Evolutionary conservation across 2,113 vertebrate genomes (phyloP).

Genomic region (Hippopotamus amphibius): DNA sequence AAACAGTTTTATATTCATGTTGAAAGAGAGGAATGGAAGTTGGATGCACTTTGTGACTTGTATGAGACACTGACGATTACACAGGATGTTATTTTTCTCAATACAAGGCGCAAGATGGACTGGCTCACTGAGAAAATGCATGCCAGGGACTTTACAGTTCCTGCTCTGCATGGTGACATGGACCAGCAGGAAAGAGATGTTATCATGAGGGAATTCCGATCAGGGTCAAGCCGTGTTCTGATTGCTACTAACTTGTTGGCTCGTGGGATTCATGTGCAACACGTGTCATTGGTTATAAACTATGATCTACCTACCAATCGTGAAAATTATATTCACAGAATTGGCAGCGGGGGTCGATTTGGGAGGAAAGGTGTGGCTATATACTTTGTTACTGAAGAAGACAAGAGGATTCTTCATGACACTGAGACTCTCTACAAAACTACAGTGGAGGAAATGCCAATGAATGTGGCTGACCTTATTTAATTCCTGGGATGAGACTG

Average conservation of each 20-base stretch:
- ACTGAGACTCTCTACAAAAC: no score
- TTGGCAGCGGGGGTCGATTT: no score
- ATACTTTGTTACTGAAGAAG: no score
- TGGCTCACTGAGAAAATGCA: constrained; percentile 99
- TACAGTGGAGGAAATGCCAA: no score
- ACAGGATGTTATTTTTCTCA: constrained; percentile 99
- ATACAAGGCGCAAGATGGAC: constrained; percentile 99
- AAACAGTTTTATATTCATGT: constrained; percentile 99
- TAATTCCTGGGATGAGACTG: constrained; percentile 83
- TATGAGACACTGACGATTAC: constrained; percentile 84
- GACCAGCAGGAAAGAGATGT: constrained; percentile 99
- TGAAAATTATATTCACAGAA: no score
- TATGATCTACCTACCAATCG: no score
- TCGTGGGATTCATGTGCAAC: no score
- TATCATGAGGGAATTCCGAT: constrained; percentile 98
- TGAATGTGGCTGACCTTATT: no score
- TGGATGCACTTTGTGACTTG: constrained; percentile 98
- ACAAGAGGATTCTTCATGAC: no score
- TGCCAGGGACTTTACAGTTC: constrained; percentile 72
- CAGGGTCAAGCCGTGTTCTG: constrained; percentile 96
- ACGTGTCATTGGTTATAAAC: no score
- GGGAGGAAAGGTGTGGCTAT: no score
- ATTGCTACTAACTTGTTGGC: constrained; percentile 99
- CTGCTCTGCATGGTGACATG: constrained; percentile 98
- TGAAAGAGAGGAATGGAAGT: constrained; percentile 99